phyloP scores from a whole-genome alignment of 2,888 invertebrate species.

The Napeogenes sylphis region DNA sequence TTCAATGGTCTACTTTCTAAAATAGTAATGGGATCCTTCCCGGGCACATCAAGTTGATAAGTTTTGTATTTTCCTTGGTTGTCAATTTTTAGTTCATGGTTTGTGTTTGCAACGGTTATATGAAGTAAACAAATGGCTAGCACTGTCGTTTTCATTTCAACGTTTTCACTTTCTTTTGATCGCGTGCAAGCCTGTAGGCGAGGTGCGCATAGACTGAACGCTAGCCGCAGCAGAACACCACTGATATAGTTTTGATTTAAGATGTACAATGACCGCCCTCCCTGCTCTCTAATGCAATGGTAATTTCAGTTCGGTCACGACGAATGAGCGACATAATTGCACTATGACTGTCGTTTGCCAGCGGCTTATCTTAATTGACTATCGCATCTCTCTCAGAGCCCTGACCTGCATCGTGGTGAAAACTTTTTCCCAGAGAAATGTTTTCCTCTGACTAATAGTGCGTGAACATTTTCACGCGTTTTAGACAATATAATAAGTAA shows the following conservation, averaged over 20 bases:
- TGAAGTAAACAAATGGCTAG: slow-evolving; percentile 51
- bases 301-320: slow-evolving; percentile 72
- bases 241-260: slow-evolving; percentile 75
- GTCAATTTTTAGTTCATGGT: slow-evolving; percentile 55
- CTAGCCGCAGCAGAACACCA: slow-evolving; percentile 47
- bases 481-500: neutral
- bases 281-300: slow-evolving; percentile 71
- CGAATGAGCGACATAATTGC: slow-evolving; percentile 72
- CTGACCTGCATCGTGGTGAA: slow-evolving; percentile 69
- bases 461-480: slow-evolving; percentile 48
- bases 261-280: slow-evolving; percentile 67
- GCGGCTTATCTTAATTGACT: slow-evolving; percentile 68
- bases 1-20: slow-evolving; percentile 65
- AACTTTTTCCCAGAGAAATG: slow-evolving; percentile 66
- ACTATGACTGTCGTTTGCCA: slow-evolving; percentile 66
- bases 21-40: slow-evolving; percentile 77
- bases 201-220: slow-evolving; percentile 67
- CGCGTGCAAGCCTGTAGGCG: slow-evolving; percentile 59
- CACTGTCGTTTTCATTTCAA: slow-evolving; percentile 67
- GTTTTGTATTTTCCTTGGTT: slow-evolving; percentile 64
- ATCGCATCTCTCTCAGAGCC: slow-evolving; percentile 68
- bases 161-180: slow-evolving; percentile 65
- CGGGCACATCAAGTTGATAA: slow-evolving; percentile 76
- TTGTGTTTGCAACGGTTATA: slow-evolving; percentile 48
- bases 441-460: slow-evolving; percentile 59